A percentile compares a stretch with the other conserved stretches of the same genome.
Evolutionary conservation across 2,113 vertebrate species (phyloP).

Genomic region (Leucosticte australis): DNA sequence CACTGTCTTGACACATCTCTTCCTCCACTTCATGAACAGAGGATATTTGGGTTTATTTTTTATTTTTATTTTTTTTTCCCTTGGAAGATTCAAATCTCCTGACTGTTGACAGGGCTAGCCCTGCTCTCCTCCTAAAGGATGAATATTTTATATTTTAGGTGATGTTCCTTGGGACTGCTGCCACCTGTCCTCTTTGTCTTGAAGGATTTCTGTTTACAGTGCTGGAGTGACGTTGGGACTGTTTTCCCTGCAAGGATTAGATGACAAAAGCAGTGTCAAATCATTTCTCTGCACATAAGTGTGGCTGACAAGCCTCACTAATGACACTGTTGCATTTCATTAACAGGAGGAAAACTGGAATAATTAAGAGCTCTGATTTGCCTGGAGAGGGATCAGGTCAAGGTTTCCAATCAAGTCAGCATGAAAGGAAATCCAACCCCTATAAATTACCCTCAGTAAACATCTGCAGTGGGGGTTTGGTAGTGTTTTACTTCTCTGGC

Average conservation of each 20-base stretch:
- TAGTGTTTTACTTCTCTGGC: background rate
- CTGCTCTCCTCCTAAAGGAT: background rate
- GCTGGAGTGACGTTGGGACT: background rate
- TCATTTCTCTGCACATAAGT: background rate
- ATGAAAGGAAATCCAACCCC: background rate
- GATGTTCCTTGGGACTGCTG: background rate
- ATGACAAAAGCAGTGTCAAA: conserved; percentile 29
- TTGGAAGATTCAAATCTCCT: background rate
- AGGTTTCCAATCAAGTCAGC: background rate
- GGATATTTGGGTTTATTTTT: background rate
- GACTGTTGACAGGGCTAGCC: background rate
- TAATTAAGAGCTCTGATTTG: conserved; percentile 29
- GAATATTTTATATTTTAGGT: background rate
- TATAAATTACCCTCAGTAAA: background rate
- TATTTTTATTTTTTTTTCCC: background rate
- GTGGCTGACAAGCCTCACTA: conserved; percentile 52
- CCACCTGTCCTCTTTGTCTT: conserved; percentile 36
- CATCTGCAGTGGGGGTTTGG: background rate
- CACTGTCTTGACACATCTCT: background rate
- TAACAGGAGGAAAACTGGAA: background rate
- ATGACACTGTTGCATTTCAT: conserved; percentile 33
- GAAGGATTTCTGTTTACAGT: conserved; percentile 36
- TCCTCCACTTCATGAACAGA: background rate
- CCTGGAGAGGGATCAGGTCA: background rate
- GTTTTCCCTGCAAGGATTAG: conserved; percentile 22